Evolutionary conservation across 2,797 vertebrate species (phyloP).

Genomic region (Melanogrammus aeglefinus): DNA sequence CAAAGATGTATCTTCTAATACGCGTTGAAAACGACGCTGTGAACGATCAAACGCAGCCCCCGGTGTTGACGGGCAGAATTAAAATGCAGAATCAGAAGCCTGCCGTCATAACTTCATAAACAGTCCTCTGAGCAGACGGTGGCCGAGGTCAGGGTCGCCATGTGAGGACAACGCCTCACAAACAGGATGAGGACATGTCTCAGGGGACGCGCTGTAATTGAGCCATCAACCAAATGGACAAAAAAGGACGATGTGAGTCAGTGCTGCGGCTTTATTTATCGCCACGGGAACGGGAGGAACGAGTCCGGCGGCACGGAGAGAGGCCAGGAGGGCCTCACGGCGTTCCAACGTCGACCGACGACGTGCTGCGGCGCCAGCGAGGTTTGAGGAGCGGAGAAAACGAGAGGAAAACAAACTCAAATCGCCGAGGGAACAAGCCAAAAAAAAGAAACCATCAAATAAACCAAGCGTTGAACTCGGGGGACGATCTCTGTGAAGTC

Average conservation of each 20-base stretch:
- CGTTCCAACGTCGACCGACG: neutral
- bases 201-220: conserved; percentile 9
- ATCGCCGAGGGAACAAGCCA: no score
- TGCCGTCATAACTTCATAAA: neutral
- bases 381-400: neutral
- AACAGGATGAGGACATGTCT: conserved; percentile 27
- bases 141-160: neutral
- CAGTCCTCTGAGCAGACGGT: neutral
- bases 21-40: neutral
- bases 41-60: neutral
- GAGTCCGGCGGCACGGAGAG: neutral
- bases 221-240: conserved; percentile 22
- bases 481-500: neutral
- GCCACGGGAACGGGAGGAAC: neutral
- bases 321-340: neutral
- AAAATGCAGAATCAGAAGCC: neutral
- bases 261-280: conserved; percentile 28
- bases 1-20: neutral
- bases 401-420: no score
- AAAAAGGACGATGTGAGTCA: conserved; percentile 18
- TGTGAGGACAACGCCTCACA: conserved; percentile 20
- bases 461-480: neutral
- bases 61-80: neutral
- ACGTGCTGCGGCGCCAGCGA: neutral
- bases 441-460: neutral